A percentile compares a stretch with the other conserved stretches of the same genome.
Conservation (phyloP, 2,888 invertebrate species). For the Microplitis deprimator region DNA sequence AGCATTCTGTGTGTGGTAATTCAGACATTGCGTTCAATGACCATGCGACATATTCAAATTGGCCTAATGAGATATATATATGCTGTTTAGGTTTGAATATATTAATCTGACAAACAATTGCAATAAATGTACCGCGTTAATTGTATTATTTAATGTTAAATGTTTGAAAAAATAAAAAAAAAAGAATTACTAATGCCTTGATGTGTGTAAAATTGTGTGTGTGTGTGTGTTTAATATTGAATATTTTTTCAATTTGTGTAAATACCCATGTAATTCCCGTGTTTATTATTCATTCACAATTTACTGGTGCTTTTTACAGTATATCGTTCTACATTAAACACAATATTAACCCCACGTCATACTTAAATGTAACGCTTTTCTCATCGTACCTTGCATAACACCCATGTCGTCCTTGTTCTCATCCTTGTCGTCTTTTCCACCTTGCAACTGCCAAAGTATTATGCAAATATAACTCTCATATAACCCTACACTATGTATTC, state of each 20-base stretch:
- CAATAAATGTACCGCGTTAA: constrained; percentile 44
- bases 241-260: background rate
- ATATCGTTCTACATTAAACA: background rate
- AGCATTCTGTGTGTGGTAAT: constrained; percentile 48
- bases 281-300: background rate
- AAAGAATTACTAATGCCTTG: background rate
- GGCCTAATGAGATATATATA: constrained; percentile 40
- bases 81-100: constrained; percentile 15
- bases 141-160: constrained; percentile 30
- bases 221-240: constrained; percentile 3
- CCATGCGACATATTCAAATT: constrained; percentile 44
- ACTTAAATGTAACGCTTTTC: background rate
- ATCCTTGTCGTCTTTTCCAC: constrained; percentile 19
- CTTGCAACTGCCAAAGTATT: constrained; percentile 43
- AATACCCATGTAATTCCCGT: constrained; percentile 17
- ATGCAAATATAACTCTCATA: constrained; percentile 39
- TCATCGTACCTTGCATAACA: background rate
- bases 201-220: background rate
- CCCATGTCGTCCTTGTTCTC: constrained; percentile 11
- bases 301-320: background rate
- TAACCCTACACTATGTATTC: constrained; percentile 25
- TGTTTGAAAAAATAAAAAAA: background rate
- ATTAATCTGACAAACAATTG: constrained; percentile 21
- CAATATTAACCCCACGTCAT: background rate
- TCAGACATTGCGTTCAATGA: constrained; percentile 42